Evolutionary conservation across 1,140 invertebrate genomes (phyloP).

Genomic region (Pristionchus pacificus): DNA sequence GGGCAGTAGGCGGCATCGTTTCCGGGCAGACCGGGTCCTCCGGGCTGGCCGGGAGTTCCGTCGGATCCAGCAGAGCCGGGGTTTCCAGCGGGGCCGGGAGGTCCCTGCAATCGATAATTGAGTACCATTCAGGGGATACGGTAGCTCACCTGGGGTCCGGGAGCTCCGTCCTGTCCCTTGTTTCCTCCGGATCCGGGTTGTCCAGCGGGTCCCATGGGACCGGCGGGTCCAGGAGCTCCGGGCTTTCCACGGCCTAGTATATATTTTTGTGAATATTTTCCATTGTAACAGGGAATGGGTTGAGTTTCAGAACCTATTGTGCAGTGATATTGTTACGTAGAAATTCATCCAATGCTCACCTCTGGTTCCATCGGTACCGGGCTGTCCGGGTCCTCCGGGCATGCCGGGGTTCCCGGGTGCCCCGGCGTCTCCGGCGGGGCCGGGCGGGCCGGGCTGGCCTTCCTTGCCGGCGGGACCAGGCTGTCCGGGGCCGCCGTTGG

Average conservation of each 20-base stretch:
- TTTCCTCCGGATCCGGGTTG: constrained; percentile 19
- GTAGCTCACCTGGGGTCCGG: too few relatives aligned
- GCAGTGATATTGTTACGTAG: not conserved
- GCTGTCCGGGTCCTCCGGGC: constrained; percentile 22
- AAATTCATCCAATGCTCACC: constrained; percentile 11
- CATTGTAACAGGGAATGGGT: not conserved
- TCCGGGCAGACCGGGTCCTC: constrained; percentile 26
- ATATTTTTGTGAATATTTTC: not conserved
- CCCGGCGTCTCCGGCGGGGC: constrained; percentile 18
- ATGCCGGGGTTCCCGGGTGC: constrained; percentile 21
- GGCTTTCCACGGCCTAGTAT: constrained; percentile 9
- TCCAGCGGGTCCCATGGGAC: constrained; percentile 22
- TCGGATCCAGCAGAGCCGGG: constrained; percentile 26
- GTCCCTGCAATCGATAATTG: too few relatives aligned
- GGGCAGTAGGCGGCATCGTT: constrained; percentile 34
- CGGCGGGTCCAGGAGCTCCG: constrained; percentile 23
- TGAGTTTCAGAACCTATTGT: not conserved
- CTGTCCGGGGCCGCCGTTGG: constrained; percentile 5
- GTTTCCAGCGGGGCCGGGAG: constrained; percentile 19
- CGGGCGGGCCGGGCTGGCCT: constrained; percentile 29
- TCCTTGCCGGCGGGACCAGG: constrained; percentile 23
- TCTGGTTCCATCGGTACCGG: constrained; percentile 16
- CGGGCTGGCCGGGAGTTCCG: constrained; percentile 14
- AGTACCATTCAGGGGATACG: too few relatives aligned
- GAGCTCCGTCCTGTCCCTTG: constrained; percentile 12